Percentiles rank a stretch among this genome's conserved stretches.
These are phyloP conservation scores for Lucinisca nassula DNA, from an alignment of 2,888 invertebrate species.

Conservation along the genomic window DNA sequence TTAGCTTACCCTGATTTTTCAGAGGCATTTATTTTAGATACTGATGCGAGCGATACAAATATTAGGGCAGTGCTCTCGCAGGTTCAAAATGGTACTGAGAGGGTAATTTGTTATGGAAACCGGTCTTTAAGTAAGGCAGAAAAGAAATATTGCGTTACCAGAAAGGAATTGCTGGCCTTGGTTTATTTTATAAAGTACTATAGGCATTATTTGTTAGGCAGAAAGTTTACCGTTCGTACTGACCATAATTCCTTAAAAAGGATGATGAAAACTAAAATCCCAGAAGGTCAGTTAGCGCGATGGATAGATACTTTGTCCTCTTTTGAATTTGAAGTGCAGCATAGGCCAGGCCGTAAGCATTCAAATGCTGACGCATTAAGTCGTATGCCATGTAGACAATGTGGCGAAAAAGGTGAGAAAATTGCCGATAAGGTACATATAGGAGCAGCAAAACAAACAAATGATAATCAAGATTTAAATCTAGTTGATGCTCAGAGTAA, in stretches of 20 bases:
- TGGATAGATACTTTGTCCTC: slow-evolving; percentile 53
- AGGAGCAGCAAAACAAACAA: neutral
- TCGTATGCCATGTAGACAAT: slow-evolving; percentile 16
- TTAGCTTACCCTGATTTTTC: slow-evolving; percentile 58
- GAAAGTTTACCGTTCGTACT: slow-evolving; percentile 55
- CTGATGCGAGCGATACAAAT: slow-evolving; percentile 63
- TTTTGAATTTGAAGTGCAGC: slow-evolving; percentile 55
- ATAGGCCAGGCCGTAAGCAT: slow-evolving; percentile 52
- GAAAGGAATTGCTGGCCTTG: slow-evolving; percentile 63
- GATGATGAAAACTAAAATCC: slow-evolving; percentile 54
- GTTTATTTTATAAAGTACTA: slow-evolving; percentile 68
- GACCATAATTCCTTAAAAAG: slow-evolving; percentile 66
- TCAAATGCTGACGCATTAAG: slow-evolving; percentile 31
- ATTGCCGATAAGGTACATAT: neutral
- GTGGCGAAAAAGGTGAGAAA: too few relatives aligned
- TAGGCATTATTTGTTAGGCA: slow-evolving; percentile 65
- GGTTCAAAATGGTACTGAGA: slow-evolving; percentile 62
- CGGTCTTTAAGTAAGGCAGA: slow-evolving; percentile 43
- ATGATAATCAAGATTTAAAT: neutral
- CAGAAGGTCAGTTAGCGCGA: slow-evolving; percentile 49
- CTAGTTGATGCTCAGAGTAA: neutral
- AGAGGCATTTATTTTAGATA: slow-evolving; percentile 64
- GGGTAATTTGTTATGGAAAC: slow-evolving; percentile 65
- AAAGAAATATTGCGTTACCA: slow-evolving; percentile 60
- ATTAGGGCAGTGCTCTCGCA: slow-evolving; percentile 71